Conservation (phyloP, 53 echinoderm and acorn worm genomes). For the Paelopatides confundens region DNA sequence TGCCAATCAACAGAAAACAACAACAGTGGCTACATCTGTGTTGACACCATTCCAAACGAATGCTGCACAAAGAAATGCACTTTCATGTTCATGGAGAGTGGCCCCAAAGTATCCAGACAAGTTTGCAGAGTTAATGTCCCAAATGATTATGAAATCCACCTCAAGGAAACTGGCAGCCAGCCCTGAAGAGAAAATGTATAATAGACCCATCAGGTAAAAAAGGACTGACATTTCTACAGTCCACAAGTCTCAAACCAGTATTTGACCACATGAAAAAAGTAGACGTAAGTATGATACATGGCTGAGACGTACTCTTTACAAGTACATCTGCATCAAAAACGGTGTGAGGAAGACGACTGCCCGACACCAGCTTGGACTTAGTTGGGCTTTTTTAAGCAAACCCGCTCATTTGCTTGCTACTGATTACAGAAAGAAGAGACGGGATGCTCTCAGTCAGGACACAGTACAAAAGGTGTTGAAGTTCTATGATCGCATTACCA, state of each 20-base stretch:
- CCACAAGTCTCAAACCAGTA: background rate
- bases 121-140: background rate
- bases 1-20: background rate
- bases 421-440: conserved; percentile 13
- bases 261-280: conserved; percentile 16
- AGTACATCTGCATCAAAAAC: background rate
- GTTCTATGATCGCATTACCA: conserved; percentile 3
- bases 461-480: conserved; percentile 32
- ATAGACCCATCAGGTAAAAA: background rate
- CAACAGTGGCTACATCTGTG: background rate
- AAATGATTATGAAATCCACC: background rate
- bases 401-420: too few species aligned
- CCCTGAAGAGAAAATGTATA: background rate
- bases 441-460: too few species aligned
- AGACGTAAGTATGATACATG: background rate
- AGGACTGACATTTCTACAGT: background rate
- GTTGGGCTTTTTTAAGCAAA: conserved; percentile 36
- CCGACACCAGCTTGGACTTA: conserved; percentile 6
- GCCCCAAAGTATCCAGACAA: background rate
- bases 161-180: background rate
- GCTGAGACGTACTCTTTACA: conserved; percentile 9
- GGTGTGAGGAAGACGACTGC: conserved; percentile 21
- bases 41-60: background rate
- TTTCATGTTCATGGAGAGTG: background rate
- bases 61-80: background rate